Base-by-base conservation (phyloP, 2,113 vertebrate species). In the Porphyrio hochstetteri region DNA sequence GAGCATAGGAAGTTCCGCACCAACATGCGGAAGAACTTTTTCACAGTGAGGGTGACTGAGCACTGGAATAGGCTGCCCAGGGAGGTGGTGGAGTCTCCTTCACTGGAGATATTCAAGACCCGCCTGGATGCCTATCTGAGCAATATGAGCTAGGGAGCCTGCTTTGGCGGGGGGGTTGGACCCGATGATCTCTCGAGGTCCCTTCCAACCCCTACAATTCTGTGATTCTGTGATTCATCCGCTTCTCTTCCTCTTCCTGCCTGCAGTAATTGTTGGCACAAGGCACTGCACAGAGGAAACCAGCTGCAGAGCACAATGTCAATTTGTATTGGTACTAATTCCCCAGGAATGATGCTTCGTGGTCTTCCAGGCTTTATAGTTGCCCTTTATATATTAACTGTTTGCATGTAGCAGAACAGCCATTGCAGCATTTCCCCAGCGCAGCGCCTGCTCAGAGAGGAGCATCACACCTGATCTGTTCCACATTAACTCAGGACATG, bases 221-320 rank as follows among this genome's bases (percentile, higher is more conserved):
- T n/a, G n/a, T n/a, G n/a, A n/a, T n/a, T n/a, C n/a, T n/a, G n/a
- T n/a, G n/a, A 56, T 92, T 93, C 81, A 95, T 71, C 77, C 0
- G 0, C 42, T 93, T 91, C 84, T 89, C 91, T 93, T 92, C 89
- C 69, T 89, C 86, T 96, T 96, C 94, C 95, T 95, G 95, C 57
- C 77, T 75, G 61, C 57, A 75, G 70, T 82, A 96, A 95, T 95
- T 84, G 89, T 79, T 95, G 95, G 95, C 94, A 97, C 92, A 68
- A 64, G 77, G 65, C 74, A n/a, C 6, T 27, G 89, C 56, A 56
- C 74, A 78, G 93, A 89, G 94, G 65, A 91, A 84, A 69, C 89
- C 96, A 97, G 95, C 93, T 96, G 95, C 91, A 76, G 94, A 87
- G 86, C 7, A 9, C 86, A 84, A 52, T 35, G 95, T 84, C 65